Base-by-base conservation (phyloP, 2,113 vertebrate species). In the Garra rufa region DNA sequence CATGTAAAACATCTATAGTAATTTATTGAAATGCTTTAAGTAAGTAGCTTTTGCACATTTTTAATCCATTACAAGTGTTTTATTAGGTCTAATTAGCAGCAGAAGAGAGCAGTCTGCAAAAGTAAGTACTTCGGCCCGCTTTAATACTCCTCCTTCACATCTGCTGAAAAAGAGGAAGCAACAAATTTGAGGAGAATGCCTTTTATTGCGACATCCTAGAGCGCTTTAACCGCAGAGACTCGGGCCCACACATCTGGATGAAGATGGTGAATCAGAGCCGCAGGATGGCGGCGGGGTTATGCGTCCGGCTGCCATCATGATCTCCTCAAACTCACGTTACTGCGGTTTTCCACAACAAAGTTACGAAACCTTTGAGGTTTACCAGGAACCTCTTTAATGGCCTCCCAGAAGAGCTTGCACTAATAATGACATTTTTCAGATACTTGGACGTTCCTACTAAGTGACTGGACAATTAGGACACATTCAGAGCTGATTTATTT, bases 221-320 rank as follows among this genome's bases (percentile, higher is more conserved):
- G n/a, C 21, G 70, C 46, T 76, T 81, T 17, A 17, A 79, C 82
- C 59, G 21, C 83, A 84, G 75, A 41, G 59, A 43, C 28, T 26
- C 43, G n/a, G 21, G 48, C 87, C 87, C 81, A 83, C 81, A 88
- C 87, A 83, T 74, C 81, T 74, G 67, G 86, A 76, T 34, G 80
- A 85, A 52, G 81, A 65, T 55, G 69, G 67, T 79, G 80, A 85
- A 69, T 85, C 84, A 85, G 9, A 41, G 34, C 46, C 48, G 63
- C 38, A 50, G 76, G 46, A 59, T 46, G 70, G 30, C 48, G 67
- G 74, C 73, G 63, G 44, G 28, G 38, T 82, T 87, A 76, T 48
- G 48, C 9, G 59, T 73, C 38, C 83, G 84, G 77, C 86, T 84
- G 78, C 50, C 81, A 73, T 57, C 81, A 78, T 57, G 78, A 85